Evolutionary conservation across 2,888 invertebrate genomes (phyloP).

Genomic region (Drosophila basisetae): DNA sequence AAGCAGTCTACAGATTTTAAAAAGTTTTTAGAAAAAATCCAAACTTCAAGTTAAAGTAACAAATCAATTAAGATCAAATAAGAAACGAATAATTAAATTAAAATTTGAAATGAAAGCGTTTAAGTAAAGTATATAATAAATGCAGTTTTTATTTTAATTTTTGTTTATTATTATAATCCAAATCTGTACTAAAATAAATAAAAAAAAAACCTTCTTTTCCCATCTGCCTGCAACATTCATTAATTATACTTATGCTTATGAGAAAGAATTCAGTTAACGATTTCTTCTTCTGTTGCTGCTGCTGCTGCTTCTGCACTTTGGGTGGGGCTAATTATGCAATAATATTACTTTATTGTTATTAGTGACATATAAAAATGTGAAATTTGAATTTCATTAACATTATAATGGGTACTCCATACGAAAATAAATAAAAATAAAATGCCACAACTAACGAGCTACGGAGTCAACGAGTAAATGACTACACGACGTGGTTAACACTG

Average conservation of each 20-base stretch:
- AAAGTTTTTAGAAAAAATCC: not conserved
- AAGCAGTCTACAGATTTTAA: not conserved
- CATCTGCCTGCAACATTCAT: not conserved
- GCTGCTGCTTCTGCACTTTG: not conserved
- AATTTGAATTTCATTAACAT: slow-evolving; percentile 53
- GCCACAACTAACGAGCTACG: not conserved
- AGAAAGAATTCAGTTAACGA: not conserved
- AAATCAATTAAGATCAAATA: not conserved
- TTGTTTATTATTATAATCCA: not conserved
- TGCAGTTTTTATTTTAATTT: not conserved
- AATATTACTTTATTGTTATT: slow-evolving; percentile 62
- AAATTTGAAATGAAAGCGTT: not conserved
- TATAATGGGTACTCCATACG: not conserved
- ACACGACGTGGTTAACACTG: slow-evolving; percentile 54
- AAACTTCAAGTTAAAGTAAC: not conserved
- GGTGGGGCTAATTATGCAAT: slow-evolving; percentile 76
- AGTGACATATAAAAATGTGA: slow-evolving; percentile 71
- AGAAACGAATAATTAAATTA: not conserved
- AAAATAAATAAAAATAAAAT: not conserved
- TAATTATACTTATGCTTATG: slow-evolving; percentile 8
- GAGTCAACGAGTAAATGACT: slow-evolving; percentile 38
- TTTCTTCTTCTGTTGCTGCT: not conserved
- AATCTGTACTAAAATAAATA: not conserved
- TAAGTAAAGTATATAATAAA: not conserved
- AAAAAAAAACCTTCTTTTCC: not conserved